Evolutionary conservation across 2,113 vertebrate species (phyloP), one percentile per base, ranked within the genome.

Genomic region (Canis aureus): DNA sequence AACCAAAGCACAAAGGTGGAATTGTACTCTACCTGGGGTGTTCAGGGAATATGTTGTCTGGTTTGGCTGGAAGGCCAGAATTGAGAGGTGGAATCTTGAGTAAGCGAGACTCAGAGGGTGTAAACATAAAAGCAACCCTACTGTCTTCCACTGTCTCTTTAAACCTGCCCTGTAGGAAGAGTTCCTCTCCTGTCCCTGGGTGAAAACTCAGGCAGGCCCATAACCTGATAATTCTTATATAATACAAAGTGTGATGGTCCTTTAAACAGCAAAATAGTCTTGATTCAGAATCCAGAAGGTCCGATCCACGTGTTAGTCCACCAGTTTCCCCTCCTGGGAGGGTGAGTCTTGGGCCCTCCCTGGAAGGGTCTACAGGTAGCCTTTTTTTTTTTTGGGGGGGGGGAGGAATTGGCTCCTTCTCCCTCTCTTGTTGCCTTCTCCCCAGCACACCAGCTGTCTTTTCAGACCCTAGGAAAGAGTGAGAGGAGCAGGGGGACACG

Each of bases 161-260:
- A 82, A 95, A 66, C 27, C 53, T 73, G 79, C 62, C 69, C 1
- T 16, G 16, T 15, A 25, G 69, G 60, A 76, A 32, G 43, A 59
- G 59, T 29, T 64, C 29, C 25, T 90, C 29, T 22, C 71, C 32
- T 53, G 32, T 51, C 35, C 23, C 96, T 57, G 67, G 74, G 15
- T 80, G 57, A 83, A 90, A 89, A 82, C n/a, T 53, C 67, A 53
- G 80, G 85, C 85, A 80, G 73, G 73, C 55, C 80, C 11, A 57
- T 59, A 60, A 27, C 74, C 35, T 27, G 64, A 8, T 27, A 16
- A 57, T 74, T 87, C 69, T 94, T 35, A 83, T 32, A 71, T 57
- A 80, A 84, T 4, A 81, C 53, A 81, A 71, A 82, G 57, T 53
- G 19, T 55, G 17, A 55, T 4, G 29, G 43, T 25, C 43, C 32